Conservation (phyloP, 2,797 vertebrate genomes). For the Melanotaenia nigrans region DNA sequence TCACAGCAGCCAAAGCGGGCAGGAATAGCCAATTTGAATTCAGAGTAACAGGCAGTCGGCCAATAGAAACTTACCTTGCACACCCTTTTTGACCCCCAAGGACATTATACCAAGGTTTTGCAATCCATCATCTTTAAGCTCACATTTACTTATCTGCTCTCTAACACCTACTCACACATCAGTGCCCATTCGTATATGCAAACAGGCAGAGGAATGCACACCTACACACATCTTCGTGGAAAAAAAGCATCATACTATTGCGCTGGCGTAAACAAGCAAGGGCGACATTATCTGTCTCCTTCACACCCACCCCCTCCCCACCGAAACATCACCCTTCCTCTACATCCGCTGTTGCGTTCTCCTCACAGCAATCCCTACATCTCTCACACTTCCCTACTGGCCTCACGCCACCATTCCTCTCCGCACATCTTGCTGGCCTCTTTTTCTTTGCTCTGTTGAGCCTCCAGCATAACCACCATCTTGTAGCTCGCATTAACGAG, state of each 20-base stretch:
- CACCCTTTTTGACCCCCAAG: conserved; percentile 73
- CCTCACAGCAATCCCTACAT: conserved; percentile 45
- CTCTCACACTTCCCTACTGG: conserved; percentile 61
- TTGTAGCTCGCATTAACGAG: conserved; percentile 68
- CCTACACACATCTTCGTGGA: conserved; percentile 64
- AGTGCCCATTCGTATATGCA: conserved; percentile 27
- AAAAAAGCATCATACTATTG: conserved; percentile 56
- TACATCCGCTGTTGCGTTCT: conserved; percentile 51
- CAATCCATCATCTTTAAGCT: conserved; percentile 77
- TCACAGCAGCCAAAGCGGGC: conserved; percentile 57
- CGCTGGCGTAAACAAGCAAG: conserved; percentile 61
- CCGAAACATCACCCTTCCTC: conserved; percentile 57
- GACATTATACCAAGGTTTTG: conserved; percentile 76
- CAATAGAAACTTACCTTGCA: conserved; percentile 74
- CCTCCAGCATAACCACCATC: conserved; percentile 70
- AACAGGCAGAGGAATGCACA: conserved; percentile 63
- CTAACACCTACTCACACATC: conserved; percentile 55
- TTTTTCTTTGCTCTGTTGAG: conserved; percentile 54
- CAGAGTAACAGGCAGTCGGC: conserved; percentile 61
- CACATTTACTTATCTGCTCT: conserved; percentile 67
- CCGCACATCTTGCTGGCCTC: conserved; percentile 61
- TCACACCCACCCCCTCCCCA: conserved; percentile 51
- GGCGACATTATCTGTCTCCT: conserved; percentile 74
- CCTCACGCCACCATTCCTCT: conserved; percentile 51
- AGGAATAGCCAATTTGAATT: conserved; percentile 66